Evolutionary conservation across 1,140 invertebrate genomes (phyloP), one percentile per base, ranked within the genome.

Genomic region (Archivesica marissinica): DNA sequence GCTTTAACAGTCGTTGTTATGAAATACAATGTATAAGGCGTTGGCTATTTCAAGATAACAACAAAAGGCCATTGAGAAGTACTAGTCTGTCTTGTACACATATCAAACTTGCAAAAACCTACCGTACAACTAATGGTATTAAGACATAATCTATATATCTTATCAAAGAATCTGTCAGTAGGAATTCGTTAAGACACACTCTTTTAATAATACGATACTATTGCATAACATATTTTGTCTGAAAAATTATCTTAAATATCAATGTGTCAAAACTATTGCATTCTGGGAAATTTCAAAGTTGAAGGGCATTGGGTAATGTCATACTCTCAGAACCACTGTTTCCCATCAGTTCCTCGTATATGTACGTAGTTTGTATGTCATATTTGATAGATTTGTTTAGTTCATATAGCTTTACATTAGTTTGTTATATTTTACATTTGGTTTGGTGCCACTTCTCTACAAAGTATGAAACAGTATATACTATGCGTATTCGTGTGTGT

Each of bases 261-360:
- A 64, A 52, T 47, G 54, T 64, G 76, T 78, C 76, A 78, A 64
- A 78, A 78, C 41, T 39, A 61, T 30, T 33, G 28, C 38, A 78
- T 78, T 64, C 76, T 78, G 76, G 54, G 25, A 41, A 64, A 78
- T 78, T 64, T 78, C 76, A 78, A 59, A 20, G 30, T 39, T 76
- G 50, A 59, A 76, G 74, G 54, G 74, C 54, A 56, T 9, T n/a
- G 2, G 33, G 28, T 38, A 35, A 50, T 76, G 74, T 76, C 74
- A 76, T 76, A 76, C 59, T 59, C 13, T 41, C 28, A 38, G 38
- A 3, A 35, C 39, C 11, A 38, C 74, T 76, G 74, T 54, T 76
- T 56, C 54, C n/a, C 50, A 41, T 76, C 74, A 76, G 20, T 15
- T 2, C 59, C 33, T 56, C n/a, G 39, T 44, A 41, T 2, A 70